Percentiles rank a stretch among this genome's conserved stretches.
Evolutionary conservation across 2,888 invertebrate genomes (phyloP).

Genomic region (Aporophyla nigra): DNA sequence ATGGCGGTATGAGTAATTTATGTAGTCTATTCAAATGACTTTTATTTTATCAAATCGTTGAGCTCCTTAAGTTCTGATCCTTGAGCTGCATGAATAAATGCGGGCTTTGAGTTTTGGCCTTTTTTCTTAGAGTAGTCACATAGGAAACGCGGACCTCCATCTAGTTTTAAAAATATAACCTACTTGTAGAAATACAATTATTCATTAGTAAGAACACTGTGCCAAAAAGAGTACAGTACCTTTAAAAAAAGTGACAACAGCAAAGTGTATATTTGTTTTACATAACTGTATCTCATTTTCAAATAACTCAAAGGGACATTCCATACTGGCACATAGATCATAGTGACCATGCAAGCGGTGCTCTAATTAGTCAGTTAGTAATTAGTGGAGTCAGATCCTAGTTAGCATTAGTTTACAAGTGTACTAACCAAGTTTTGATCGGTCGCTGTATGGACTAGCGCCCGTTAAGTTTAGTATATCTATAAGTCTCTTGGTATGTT

Average conservation of each 20-base stretch:
- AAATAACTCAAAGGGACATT: slow-evolving; percentile 2
- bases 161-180: too few relatives aligned
- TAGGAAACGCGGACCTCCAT: too few relatives aligned
- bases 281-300: background rate
- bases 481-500: slow-evolving; percentile 17
- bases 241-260: background rate
- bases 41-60: too few relatives aligned
- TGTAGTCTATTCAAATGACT: too few relatives aligned
- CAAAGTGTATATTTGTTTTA: background rate
- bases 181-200: too few relatives aligned
- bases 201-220: too few relatives aligned
- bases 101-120: too few relatives aligned
- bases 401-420: slow-evolving; percentile 53
- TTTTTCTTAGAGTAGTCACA: too few relatives aligned
- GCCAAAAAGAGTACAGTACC: background rate
- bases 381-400: slow-evolving; percentile 53
- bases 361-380: slow-evolving; percentile 55
- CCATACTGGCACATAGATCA: background rate
- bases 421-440: slow-evolving; percentile 55
- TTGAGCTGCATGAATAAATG: too few relatives aligned
- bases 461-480: slow-evolving; percentile 10
- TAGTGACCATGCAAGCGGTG: slow-evolving; percentile 9
- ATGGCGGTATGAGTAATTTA: too few relatives aligned
- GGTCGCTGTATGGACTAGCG: slow-evolving; percentile 27
- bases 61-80: too few relatives aligned